Evolutionary conservation across 1,140 invertebrate genomes (phyloP), one percentile per base, ranked within the genome.

Genomic region (Solen grandis): DNA sequence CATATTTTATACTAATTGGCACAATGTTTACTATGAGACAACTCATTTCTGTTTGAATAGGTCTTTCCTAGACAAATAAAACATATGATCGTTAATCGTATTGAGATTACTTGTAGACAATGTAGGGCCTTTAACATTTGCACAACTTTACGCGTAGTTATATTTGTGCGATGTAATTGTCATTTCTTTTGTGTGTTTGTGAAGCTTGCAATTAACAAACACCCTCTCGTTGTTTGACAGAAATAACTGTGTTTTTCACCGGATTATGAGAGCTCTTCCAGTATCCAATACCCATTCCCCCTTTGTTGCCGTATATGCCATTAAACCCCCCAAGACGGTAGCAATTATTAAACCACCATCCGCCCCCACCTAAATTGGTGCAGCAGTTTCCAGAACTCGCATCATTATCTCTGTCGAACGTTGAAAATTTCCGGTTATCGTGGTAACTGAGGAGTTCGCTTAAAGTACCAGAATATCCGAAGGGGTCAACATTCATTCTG

Each of bases 391-490:
- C 0, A 38, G 5, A 8, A 29, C 2, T 5, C 1, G 1, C 16
- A 25, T 73, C 69, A 59, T 73, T 68, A 35, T 73, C 77, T 31
- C 68, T 38, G 31, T 80, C 77, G 29, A 60, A 65, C 31, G 73
- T 75, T 5, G 73, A 63, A 31, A 75, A 75, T 29, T 65, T 75
- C 31, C 38, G 35, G 38, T 65, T 65, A 31, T 75, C 31, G 54
- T 75, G 73, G 59, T 62, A 52, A 52, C 59, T 63, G 25, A 75
- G 55, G 8, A 75, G 36, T 22, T 75, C 73, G 5, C n/a, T 29
- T 2, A 65, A 5, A 14, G 59, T 46, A n/a, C 73, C 73, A 5
- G 52, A 16, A 29, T 75, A 65, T 16, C 60, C 73, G 33, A 52
- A 63, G 4, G 73, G 25, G 22, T 65, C 59, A 27, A 75, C 73